A percentile compares a stretch with the other conserved stretches of the same genome.
Evolutionary conservation across 1,140 invertebrate species (phyloP).

Genomic region (Euwallacea similis): DNA sequence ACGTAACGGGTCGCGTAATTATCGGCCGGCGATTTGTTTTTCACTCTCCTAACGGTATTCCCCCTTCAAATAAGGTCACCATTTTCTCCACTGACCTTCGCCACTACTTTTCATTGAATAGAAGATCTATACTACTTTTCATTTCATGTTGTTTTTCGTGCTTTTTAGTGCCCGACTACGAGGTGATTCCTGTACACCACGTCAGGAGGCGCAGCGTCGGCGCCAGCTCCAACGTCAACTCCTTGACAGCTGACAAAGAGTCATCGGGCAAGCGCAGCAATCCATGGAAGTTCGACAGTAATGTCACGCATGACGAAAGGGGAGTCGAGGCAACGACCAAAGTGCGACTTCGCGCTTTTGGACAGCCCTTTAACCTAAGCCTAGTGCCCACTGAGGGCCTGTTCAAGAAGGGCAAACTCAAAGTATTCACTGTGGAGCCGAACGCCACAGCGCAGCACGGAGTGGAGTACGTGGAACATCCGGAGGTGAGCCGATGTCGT

Average conservation of each 20-base stretch:
- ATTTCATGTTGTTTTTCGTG: neutral
- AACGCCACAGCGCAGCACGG: constrained; percentile 69
- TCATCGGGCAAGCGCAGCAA: constrained; percentile 21
- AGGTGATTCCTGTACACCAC: constrained; percentile 61
- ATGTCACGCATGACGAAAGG: neutral
- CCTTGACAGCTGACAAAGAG: constrained; percentile 5
- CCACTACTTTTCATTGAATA: neutral
- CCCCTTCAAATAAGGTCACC: no score
- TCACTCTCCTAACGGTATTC: no score
- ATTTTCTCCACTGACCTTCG: no score
- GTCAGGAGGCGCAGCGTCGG: constrained; percentile 46
- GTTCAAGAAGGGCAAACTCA: constrained; percentile 69
- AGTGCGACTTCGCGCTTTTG: constrained; percentile 76
- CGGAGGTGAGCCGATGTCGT: constrained; percentile 59
- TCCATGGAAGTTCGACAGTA: constrained; percentile 13
- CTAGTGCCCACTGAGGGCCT: constrained; percentile 72
- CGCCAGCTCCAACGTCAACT: constrained; percentile 1
- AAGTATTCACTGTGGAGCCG: constrained; percentile 75
- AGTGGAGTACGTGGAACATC: constrained; percentile 74
- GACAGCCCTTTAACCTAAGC: constrained; percentile 69
- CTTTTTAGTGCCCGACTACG: constrained; percentile 65
- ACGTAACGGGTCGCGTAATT: no score
- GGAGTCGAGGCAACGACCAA: constrained; percentile 48
- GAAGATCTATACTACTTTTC: neutral
- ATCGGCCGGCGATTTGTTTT: no score